A percentile compares a stretch with the other conserved stretches of the same genome.
Evolutionary conservation across 2,888 invertebrate species (phyloP).

Genomic region (Dryomyza anilis): DNA sequence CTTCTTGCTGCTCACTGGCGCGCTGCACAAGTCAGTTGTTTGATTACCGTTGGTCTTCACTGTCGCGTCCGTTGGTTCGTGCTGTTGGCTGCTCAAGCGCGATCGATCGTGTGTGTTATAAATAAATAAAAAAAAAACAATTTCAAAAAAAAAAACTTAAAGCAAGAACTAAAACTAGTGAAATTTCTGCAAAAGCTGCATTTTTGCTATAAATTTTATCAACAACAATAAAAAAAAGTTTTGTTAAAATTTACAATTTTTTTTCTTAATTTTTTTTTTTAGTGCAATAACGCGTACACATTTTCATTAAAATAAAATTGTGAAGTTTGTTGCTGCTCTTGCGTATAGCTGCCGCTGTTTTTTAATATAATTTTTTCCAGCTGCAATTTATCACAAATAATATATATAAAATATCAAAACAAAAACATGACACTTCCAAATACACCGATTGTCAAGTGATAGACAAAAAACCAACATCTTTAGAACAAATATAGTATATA

Average conservation of each 20-base stretch:
- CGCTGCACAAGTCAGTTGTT: slow-evolving; percentile 12
- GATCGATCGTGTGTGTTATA: neutral
- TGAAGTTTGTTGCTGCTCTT: neutral
- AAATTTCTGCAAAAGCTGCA: neutral
- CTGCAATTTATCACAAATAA: neutral
- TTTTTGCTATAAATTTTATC: no score
- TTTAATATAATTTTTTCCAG: no score
- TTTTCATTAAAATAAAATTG: neutral
- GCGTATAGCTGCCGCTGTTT: neutral
- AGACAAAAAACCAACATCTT: no score
- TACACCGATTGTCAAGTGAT: no score
- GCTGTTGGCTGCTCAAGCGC: neutral
- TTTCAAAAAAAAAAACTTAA: neutral
- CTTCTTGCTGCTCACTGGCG: neutral
- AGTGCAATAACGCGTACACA: neutral
- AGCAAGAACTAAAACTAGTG: neutral
- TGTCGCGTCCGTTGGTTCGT: neutral
- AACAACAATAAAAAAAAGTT: no score
- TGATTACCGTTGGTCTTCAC: slow-evolving; percentile 11
- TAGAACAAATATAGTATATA: no score
- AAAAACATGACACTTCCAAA: slow-evolving; percentile 4
- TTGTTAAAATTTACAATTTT: neutral
- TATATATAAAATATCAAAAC: slow-evolving; percentile 1
- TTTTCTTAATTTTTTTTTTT: neutral
- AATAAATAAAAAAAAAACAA: neutral